Percentiles rank a stretch among this genome's conserved stretches.
Conservation (phyloP, 1,140 invertebrate genomes). For the Hylaeus anthracinus region DNA sequence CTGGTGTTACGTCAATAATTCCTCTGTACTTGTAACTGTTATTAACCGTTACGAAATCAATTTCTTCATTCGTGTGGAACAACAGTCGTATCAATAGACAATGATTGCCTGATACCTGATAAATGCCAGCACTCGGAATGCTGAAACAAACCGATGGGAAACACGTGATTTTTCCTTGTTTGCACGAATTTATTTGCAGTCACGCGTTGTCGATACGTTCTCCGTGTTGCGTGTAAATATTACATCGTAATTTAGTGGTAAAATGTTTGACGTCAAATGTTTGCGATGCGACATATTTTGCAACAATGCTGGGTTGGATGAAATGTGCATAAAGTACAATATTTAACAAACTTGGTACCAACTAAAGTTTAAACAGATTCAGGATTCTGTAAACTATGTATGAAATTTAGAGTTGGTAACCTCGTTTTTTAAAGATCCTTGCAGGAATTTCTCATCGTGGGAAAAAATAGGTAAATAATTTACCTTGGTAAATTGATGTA, state of each 20-base stretch:
- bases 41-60: conserved; percentile 1
- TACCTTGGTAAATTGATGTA: too few species aligned
- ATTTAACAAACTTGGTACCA: too few species aligned
- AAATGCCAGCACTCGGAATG: not conserved
- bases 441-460: too few species aligned
- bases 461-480: too few species aligned
- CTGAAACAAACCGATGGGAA: not conserved
- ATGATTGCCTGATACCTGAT: conserved; percentile 16
- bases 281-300: not conserved
- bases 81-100: conserved; percentile 6
- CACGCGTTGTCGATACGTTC: not conserved
- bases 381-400: not conserved
- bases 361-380: too few species aligned
- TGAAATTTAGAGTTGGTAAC: too few species aligned
- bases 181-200: not conserved
- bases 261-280: not conserved
- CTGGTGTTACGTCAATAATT: too few species aligned
- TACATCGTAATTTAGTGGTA: too few species aligned
- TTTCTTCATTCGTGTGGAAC: conserved; percentile 20
- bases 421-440: too few species aligned
- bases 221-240: not conserved
- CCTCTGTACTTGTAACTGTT: not conserved
- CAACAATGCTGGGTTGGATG: not conserved
- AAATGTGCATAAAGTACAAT: too few species aligned
- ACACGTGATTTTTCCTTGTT: not conserved